Base-by-base conservation (phyloP, 2,797 vertebrate species). In the Morelia viridis region DNA sequence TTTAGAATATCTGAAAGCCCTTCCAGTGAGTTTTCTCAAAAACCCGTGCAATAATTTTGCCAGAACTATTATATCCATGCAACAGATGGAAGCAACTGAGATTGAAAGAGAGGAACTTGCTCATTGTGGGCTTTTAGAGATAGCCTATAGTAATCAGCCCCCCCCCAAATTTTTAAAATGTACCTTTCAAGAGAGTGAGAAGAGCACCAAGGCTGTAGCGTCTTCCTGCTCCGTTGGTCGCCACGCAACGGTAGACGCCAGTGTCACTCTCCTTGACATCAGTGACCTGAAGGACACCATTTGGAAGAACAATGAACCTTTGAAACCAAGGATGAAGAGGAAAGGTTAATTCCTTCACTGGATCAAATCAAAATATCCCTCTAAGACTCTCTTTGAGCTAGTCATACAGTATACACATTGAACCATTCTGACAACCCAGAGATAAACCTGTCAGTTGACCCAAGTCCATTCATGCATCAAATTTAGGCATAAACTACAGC, bases 261-360 rank as follows among this genome's bases (percentile, higher is more conserved):
- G 97, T 96, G 65, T 99, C 99, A 0, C 97, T 97, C 93, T 97
- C 97, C 94, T 96, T 98, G 93, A 99, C 98, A 4, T 98, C 98
- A 89, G 98, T 97, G 41, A 99, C 99, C 97, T 99, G 99, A 91
- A 99, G 98, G 94, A 99, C 98, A 53, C 99, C 99, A 0, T 99
- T 99, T 92, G 99, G 99, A 93, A 99, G 98, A 61, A 97, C 97
- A 97, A 99, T 98, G 95, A 99, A 98, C 97, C 99, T 99, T 97
- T 90, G 90, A 93, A 95, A 95, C 80, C 10, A n/a, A 91, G 93
- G 83, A 85, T 11, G 0, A 41, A 89, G 41, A 96, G 92, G 91
- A 41, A 76, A 56, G 57, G 3, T 24, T 53, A 3, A 11, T 3
- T 5, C 1, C 80, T 11, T n/a, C 3, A 1, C 15, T 24, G n/a